Evolutionary conservation across 2,888 invertebrate genomes (phyloP), one percentile per base, ranked within the genome.

Genomic region (Pandemis heparana): DNA sequence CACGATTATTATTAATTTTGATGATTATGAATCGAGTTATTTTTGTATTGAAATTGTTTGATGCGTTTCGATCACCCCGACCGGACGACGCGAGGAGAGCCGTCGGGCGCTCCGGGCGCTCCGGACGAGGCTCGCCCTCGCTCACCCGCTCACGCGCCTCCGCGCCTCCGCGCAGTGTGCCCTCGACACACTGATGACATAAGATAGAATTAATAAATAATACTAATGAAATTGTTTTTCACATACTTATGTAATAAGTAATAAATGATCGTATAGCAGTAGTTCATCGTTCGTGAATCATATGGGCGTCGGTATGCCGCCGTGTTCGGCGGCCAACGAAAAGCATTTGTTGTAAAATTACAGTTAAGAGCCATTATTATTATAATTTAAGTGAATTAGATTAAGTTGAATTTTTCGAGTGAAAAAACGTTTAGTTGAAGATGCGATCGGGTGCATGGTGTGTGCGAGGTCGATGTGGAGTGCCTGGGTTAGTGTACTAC

Each of bases 351-450:
- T 94, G 92, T 94, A 92, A 92, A 89, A 91, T 91, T 92, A 92
- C 92, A 89, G 85, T 87, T 93, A 94, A 93, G 92, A 89, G 92
- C 94, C 92, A 94, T 91, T 92, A 92, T 93, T 91, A 92, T 92
- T 91, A 91, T 91, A 87, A 84, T 94, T 94, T 94, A 93, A 94
- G 93, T 89, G 87, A 87, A 89, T 88, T 92, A 93, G 92, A 90
- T 92, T 94, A 94, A 94, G 94, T 94, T 94, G 90, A 90, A 88
- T 89, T 91, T 92, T 91, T 92, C 90, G 93, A 92, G 92, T 94
- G 94, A 86, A 90, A 85, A 90, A 91, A 90, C 81, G 89, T 93
- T 93, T 90, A 92, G 92, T 94, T 92, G 87, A 86, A 82, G 88
- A 91, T 92, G 90, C 90, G 92, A 90, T 90, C 91, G 92, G 86